A percentile compares a stretch with the other conserved stretches of the same genome.
phyloP scores from a whole-genome alignment of 1,140 invertebrate species.

The Meteorus sp. region DNA sequence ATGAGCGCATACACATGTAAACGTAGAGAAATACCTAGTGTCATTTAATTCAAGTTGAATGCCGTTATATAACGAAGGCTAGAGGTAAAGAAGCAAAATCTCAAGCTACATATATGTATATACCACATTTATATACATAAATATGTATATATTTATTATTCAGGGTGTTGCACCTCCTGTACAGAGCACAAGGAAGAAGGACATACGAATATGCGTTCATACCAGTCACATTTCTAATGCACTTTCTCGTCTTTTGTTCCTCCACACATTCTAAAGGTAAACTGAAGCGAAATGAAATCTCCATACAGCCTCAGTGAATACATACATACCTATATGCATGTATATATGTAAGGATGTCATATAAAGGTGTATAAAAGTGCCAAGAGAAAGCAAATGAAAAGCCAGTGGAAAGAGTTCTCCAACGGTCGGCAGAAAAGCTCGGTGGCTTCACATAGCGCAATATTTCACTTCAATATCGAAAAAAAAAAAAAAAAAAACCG shows the following conservation, averaged over 20 bases:
- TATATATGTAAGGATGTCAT: slow-evolving; percentile 17
- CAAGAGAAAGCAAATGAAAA: slow-evolving; percentile 8
- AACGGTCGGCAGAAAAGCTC: background rate
- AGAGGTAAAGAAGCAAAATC: too few relatives aligned
- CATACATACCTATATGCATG: background rate
- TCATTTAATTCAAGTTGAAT: too few relatives aligned
- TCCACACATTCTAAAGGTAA: slow-evolving; percentile 8
- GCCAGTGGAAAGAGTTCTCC: slow-evolving; percentile 11
- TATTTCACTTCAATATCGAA: slow-evolving; percentile 1
- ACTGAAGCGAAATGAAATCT: slow-evolving; percentile 20
- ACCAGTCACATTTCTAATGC: slow-evolving; percentile 20
- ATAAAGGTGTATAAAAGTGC: background rate
- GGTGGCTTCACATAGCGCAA: slow-evolving; percentile 1
- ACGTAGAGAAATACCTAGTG: too few relatives aligned
- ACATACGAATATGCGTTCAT: background rate
- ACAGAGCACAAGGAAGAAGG: background rate
- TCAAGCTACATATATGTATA: too few relatives aligned
- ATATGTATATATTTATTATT: too few relatives aligned
- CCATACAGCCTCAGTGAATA: slow-evolving; percentile 1
- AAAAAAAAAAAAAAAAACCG: too few relatives aligned
- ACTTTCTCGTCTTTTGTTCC: slow-evolving; percentile 23
- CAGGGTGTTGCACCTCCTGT: too few relatives aligned
- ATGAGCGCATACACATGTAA: too few relatives aligned
- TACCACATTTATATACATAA: too few relatives aligned
- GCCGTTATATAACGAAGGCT: too few relatives aligned